These are phyloP conservation scores for Macrotus californicus DNA, from an alignment of 2,113 vertebrate genomes.

Conservation along the genomic window DNA sequence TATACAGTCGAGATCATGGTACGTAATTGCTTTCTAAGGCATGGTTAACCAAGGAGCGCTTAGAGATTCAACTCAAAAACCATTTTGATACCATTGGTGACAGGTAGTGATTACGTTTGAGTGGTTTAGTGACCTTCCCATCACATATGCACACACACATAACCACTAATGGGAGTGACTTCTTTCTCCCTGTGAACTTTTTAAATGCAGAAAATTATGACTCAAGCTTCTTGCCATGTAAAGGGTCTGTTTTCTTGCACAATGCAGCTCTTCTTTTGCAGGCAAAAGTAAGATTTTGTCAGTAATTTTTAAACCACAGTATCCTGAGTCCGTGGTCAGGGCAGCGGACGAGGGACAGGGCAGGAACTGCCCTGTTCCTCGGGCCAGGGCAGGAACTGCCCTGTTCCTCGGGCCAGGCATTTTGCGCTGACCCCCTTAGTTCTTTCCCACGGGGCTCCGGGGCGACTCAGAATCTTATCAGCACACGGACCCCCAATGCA, in stretches of 20 bases:
- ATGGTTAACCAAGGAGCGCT: neutral
- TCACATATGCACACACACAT: neutral
- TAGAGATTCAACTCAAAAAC: neutral
- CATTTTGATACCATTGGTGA: neutral
- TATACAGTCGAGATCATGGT: neutral
- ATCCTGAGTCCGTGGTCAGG: neutral
- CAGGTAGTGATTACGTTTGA: neutral
- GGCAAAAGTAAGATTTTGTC: neutral
- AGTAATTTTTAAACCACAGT: neutral
- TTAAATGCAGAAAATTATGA: neutral
- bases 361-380: too few relatives aligned
- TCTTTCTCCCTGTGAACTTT: neutral
- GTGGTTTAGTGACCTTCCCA: neutral
- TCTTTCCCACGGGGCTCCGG: neutral
- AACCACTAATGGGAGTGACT: neutral
- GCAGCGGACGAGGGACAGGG: neutral
- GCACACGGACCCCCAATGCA: too few relatives aligned
- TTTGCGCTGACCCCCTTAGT: neutral
- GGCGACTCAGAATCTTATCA: neutral
- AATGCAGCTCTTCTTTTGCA: neutral
- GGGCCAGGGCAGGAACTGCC: too few relatives aligned
- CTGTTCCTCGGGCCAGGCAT: too few relatives aligned
- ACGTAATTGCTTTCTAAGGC: conserved; percentile 6
- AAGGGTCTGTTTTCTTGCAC: neutral
- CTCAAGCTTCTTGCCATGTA: neutral